These are phyloP conservation scores for Pachycephus smyrnensis DNA, from an alignment of 2,888 invertebrate species.

Conservation along the genomic window DNA sequence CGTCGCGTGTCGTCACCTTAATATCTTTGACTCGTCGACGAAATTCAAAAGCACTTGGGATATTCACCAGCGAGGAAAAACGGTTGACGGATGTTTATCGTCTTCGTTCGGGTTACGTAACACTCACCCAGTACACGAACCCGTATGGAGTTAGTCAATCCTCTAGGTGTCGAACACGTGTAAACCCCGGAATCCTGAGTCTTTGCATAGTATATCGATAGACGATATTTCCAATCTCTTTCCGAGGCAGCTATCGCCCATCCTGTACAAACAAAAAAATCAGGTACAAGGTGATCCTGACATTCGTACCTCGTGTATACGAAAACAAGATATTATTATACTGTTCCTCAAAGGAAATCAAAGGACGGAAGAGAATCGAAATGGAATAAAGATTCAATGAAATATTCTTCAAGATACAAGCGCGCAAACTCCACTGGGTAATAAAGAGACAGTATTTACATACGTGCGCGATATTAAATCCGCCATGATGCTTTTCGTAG, in stretches of 20 bases:
- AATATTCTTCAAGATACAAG: neutral
- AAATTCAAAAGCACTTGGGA: neutral
- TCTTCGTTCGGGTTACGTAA: neutral
- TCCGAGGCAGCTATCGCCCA: conserved; percentile 83
- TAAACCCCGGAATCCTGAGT: conserved; percentile 86
- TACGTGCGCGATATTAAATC: neutral
- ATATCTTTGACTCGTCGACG: neutral
- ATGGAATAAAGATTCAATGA: neutral
- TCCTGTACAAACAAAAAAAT: conserved; percentile 67
- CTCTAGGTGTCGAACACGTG: conserved; percentile 85
- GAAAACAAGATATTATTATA: neutral
- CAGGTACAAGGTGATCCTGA: neutral
- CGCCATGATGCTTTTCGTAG: neutral
- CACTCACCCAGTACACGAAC: conserved; percentile 83
- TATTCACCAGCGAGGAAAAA: neutral
- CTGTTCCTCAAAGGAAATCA: neutral
- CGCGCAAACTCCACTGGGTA: neutral
- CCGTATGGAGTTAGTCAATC: conserved; percentile 80
- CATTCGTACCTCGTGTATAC: neutral
- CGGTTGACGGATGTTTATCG: neutral
- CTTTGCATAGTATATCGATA: conserved; percentile 85
- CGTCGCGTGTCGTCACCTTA: neutral
- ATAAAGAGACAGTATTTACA: neutral
- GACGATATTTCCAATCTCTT: conserved; percentile 83
- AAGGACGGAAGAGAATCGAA: neutral